Evolutionary conservation across 2,113 vertebrate genomes (phyloP), one percentile per base, ranked within the genome.

Genomic region (Perccottus glenii): DNA sequence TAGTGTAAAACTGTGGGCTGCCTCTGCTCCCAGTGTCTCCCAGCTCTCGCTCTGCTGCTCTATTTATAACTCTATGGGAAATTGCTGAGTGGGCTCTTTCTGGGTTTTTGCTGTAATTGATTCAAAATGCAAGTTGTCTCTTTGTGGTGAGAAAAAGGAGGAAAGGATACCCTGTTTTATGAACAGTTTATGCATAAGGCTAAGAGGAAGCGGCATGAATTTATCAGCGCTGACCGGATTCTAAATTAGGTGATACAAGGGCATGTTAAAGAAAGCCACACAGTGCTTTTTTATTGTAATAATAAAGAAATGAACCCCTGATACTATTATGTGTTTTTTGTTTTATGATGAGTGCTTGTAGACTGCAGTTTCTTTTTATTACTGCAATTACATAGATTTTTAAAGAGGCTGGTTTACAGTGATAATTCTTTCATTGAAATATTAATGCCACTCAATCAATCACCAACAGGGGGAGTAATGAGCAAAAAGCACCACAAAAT

Each of bases 51-150:
- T 56, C 76, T 70, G 69, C 86, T 70, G 73, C 82, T 84, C 86
- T 89, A 88, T 91, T 89, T 91, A 86, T 91, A 91, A 83, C 82
- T 86, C 83, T 81, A 75, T 87, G 79, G 84, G 85, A 88, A 89
- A 88, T 83, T 85, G 89, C 89, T 91, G 89, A 89, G 82, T 87
- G 71, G 71, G 82, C 85, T 78, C 71, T 87, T 84, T 86, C 42
- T 53, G 83, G 81, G 60, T 81, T 85, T 88, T 86, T 80, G 79
- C 84, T 86, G 79, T 87, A 89, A 88, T 89, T 89, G 85, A 91
- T 88, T 90, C 86, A 87, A 86, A 87, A 90, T 87, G 82, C 79
- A 85, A 86, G 84, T 86, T 87, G 79, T 89, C 85, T 87, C 67
- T 82, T 88, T 84, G 75, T 75, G 75, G 79, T 81, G 85, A 83